A percentile compares a stretch with the other conserved stretches of the same genome.
These are phyloP conservation scores for Catocala nupta DNA, from an alignment of 2,888 invertebrate genomes.

Conservation along the genomic window DNA sequence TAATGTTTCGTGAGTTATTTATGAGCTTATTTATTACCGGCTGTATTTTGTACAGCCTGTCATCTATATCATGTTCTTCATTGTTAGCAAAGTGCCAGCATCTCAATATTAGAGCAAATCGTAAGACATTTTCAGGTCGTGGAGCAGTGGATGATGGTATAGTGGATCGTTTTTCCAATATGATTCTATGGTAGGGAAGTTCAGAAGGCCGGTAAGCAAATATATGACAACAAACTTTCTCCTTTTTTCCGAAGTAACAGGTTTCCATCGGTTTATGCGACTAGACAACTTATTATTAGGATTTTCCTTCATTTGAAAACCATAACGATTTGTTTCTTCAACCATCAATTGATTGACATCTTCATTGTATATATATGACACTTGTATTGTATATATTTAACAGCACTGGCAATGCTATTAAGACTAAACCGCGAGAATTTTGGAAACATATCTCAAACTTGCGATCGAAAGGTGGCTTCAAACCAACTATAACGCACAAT, in stretches of 20 bases:
- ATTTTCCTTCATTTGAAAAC: neutral
- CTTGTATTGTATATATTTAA: no score
- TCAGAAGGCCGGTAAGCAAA: conserved; percentile 22
- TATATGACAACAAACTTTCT: conserved; percentile 21
- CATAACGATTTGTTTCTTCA: conserved; percentile 4
- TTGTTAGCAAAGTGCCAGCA: conserved; percentile 35
- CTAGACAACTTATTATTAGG: conserved; percentile 3
- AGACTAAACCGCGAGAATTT: no score
- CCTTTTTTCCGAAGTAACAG: neutral
- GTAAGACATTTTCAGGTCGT: conserved; percentile 28
- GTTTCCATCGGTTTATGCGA: conserved; percentile 1
- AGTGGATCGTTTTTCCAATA: conserved; percentile 32
- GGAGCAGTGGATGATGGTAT: conserved; percentile 35
- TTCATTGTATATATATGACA: neutral
- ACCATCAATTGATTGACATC: neutral
- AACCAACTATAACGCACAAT: no score
- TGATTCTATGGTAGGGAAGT: conserved; percentile 30
- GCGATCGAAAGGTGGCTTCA: no score
- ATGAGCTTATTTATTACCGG: conserved; percentile 27
- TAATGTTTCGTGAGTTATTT: conserved; percentile 24
- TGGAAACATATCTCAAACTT: no score
- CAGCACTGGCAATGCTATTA: no score
- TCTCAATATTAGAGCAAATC: conserved; percentile 26
- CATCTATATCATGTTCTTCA: conserved; percentile 17
- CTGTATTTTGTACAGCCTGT: conserved; percentile 25